Conservation (phyloP, 2,797 vertebrate species). For the Cirrhinus molitorella region DNA sequence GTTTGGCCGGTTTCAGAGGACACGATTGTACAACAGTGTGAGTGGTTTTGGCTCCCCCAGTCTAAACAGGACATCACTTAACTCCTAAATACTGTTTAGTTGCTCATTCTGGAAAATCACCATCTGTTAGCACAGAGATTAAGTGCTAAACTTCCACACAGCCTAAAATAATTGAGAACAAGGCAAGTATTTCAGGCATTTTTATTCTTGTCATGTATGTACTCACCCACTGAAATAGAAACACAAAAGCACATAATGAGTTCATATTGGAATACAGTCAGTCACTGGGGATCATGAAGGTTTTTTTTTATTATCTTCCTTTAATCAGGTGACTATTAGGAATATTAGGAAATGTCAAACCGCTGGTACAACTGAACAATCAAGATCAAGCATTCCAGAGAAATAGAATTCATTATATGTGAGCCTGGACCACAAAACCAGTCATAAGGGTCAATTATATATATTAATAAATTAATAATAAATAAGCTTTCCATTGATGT, state of each 20-base stretch:
- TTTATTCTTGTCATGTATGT: no score
- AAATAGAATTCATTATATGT: no score
- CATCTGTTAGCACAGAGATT: not conserved
- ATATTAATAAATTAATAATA: no score
- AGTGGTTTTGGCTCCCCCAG: conserved; percentile 16
- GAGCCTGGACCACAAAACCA: no score
- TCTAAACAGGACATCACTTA: conserved; percentile 6
- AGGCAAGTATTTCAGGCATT: conserved; percentile 19
- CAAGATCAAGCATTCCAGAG: not conserved
- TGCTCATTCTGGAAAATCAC: conserved; percentile 51
- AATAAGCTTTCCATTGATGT: no score
- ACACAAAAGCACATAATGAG: no score
- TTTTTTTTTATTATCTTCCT: no score
- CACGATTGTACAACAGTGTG: not conserved
- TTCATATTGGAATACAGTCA: no score
- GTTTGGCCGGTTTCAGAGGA: conserved; percentile 15
- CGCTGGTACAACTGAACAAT: not conserved
- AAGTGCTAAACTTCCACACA: conserved; percentile 6
- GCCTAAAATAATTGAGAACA: conserved; percentile 22
- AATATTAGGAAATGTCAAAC: not conserved
- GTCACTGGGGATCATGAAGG: no score
- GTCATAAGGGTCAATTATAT: no score
- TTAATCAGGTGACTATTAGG: no score
- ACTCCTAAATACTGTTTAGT: conserved; percentile 13
- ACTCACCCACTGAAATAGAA: no score